phyloP scores from a whole-genome alignment of 2,113 vertebrate genomes.

The Nibea albiflora region DNA sequence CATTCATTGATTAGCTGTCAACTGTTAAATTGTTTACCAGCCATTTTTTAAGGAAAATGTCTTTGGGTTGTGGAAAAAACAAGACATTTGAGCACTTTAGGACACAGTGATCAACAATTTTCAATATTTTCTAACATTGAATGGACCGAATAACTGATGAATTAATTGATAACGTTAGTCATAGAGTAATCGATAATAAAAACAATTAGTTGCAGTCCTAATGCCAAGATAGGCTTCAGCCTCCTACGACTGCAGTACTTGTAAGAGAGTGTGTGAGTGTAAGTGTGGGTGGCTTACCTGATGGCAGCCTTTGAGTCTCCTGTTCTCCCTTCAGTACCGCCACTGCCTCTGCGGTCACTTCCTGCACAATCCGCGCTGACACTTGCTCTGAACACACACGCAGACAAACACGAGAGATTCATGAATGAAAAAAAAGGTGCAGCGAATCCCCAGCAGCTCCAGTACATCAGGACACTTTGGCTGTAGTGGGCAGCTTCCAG shows the following conservation, averaged over 20 bases:
- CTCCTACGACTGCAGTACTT: not conserved
- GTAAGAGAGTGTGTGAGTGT: not conserved
- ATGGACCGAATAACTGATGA: too few species aligned
- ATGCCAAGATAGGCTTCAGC: not conserved
- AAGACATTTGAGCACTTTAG: too few species aligned
- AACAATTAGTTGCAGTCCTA: too few species aligned
- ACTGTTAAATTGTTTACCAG: too few species aligned
- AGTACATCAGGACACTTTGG: not conserved
- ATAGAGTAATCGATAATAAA: too few species aligned
- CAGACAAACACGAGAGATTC: not conserved
- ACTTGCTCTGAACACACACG: slow-evolving; percentile 90
- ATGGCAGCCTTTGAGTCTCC: slow-evolving; percentile 92
- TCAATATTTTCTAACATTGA: too few species aligned
- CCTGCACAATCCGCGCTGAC: slow-evolving; percentile 98
- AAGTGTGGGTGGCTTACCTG: slow-evolving; percentile 86
- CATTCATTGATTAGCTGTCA: too few species aligned
- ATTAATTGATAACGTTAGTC: too few species aligned
- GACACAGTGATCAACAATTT: too few species aligned
- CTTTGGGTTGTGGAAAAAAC: too few species aligned
- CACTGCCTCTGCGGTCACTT: slow-evolving; percentile 98
- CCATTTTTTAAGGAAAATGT: too few species aligned
- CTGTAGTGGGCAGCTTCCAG: not conserved
- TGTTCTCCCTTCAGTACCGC: slow-evolving; percentile 98
- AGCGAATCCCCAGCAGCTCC: not conserved
- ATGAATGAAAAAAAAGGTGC: not conserved